Evolutionary conservation across 1,140 invertebrate genomes (phyloP), one percentile per base, ranked within the genome.

Genomic region (Macrosteles quadrilineatus): DNA sequence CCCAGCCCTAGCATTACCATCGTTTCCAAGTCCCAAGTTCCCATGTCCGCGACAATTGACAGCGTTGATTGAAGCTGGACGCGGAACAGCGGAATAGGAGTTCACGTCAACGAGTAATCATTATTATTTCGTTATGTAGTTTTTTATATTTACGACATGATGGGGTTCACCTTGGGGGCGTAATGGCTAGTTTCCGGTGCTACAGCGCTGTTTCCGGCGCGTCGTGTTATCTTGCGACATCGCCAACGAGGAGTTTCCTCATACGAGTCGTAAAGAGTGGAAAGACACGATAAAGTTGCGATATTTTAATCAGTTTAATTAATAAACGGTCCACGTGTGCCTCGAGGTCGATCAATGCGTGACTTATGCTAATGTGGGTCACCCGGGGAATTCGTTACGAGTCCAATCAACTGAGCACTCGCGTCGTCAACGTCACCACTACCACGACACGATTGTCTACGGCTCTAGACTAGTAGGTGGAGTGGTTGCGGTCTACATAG

Each of bases 101-200:
- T 36, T 14, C 32, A 36, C 32, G 32, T 36, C 32, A 36, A 36
- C 32, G 32, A 4, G 27, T 59, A 59, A 59, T 59, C 55, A 59
- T 59, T 59, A 59, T 59, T 30, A 59, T 59, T 59, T 59, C 55
- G 55, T 59, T 59, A 59, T 59, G 25, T 17, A 50, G 55, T 59
- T 59, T 59, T 59, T 59, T 59, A 59, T 59, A 29, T 29, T 59
- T 25, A 29, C 21, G 55, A 59, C 55, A 27, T 59, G 55, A 59
- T 59, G 27, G 55, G 27, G 12, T 59, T 59, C 55, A 59, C 55
- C 55, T 59, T 59, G 55, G 21, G 55, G 55, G 55, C 55, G 55
- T 59, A 59, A 59, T 59, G 55, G 55, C 55, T 14, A 29, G 25
- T 25, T 59, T 59, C 55, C 55, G 21, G 55, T n/a, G 27, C 23